Evolutionary conservation across 2,888 invertebrate genomes (phyloP).

Genomic region (Dynastes tityus): DNA sequence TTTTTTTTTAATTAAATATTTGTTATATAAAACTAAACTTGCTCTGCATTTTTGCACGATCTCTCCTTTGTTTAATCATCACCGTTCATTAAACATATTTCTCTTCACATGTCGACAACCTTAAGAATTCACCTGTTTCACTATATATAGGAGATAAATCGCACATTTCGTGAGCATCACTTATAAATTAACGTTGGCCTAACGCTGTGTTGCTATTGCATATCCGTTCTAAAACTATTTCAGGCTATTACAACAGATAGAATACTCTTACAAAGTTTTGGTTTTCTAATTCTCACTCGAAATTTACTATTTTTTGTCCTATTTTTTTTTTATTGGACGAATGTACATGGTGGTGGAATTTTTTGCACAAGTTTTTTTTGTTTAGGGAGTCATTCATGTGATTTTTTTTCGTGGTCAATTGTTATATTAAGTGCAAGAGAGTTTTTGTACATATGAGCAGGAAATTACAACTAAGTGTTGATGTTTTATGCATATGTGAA

Average conservation of each 20-base stretch:
- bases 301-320: constrained; percentile 32
- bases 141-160: not conserved
- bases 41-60: constrained; percentile 27
- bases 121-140: not conserved
- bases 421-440: not conserved
- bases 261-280: constrained; percentile 40
- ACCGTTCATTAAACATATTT: not conserved
- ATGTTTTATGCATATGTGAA: constrained; percentile 12
- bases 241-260: constrained; percentile 57
- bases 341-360: constrained; percentile 49
- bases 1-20: not conserved
- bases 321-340: constrained; percentile 42
- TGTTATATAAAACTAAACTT: not conserved
- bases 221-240: constrained; percentile 56
- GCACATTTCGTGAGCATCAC: not conserved
- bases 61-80: constrained; percentile 4
- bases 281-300: constrained; percentile 10
- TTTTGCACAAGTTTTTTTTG: constrained; percentile 33
- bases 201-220: constrained; percentile 36
- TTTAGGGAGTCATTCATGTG: constrained; percentile 38
- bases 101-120: not conserved
- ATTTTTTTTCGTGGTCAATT: not conserved
- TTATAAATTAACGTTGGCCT: constrained; percentile 20
- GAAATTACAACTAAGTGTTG: constrained; percentile 1
- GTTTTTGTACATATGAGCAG: not conserved